Conservation (phyloP, 1,140 invertebrate species). For the Bombus waltoni region DNA sequence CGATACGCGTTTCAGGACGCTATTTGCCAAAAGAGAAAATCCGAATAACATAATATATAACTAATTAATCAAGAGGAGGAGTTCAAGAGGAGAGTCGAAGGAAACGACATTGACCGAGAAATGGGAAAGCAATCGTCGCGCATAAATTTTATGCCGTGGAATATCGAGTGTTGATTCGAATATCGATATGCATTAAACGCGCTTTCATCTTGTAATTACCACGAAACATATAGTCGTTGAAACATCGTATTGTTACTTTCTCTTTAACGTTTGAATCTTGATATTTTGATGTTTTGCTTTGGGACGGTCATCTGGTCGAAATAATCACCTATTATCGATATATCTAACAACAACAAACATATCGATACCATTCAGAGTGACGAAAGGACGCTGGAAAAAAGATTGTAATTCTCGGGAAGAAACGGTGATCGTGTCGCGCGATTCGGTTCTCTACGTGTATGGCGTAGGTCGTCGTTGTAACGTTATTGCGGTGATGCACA, state of each 20-base stretch:
- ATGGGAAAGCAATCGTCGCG: neutral
- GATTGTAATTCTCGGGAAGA: neutral
- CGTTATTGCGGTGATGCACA: neutral
- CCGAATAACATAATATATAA: neutral
- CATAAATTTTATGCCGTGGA: constrained; percentile 1
- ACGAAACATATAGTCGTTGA: neutral
- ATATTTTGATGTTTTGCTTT: constrained; percentile 4
- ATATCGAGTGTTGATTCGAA: constrained; percentile 2
- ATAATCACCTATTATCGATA: neutral
- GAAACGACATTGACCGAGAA: constrained; percentile 42
- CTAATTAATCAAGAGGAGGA: constrained; percentile 18
- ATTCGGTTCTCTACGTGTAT: neutral
- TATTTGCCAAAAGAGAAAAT: neutral
- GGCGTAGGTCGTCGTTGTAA: neutral
- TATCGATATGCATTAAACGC: constrained; percentile 11
- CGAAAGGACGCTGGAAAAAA: neutral
- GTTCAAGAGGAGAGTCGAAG: constrained; percentile 6
- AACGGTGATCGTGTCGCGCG: too few species aligned
- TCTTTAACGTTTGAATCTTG: neutral
- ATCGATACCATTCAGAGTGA: constrained; percentile 4
- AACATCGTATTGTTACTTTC: constrained; percentile 14
- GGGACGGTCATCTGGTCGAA: neutral
- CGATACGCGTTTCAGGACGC: neutral
- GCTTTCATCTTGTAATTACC: constrained; percentile 12
- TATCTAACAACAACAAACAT: too few species aligned